Evolutionary conservation across 2,888 invertebrate species (phyloP), one percentile per base, ranked within the genome.

Genomic region (Timema cristinae): DNA sequence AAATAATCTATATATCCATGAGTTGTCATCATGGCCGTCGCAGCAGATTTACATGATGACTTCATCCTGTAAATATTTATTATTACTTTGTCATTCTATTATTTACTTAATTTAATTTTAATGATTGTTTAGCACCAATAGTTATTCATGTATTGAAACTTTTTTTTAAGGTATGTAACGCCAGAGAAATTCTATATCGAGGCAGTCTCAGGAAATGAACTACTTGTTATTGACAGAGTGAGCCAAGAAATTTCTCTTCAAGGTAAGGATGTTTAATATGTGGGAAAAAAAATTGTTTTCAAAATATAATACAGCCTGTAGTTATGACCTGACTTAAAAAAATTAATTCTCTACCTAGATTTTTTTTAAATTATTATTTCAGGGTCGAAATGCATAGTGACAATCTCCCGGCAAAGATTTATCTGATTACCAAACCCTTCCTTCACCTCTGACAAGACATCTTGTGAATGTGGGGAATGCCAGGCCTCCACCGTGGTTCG

Each of bases 141-240:
- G 5, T 51, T 16, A 50, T 49, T 69, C 76, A 74, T 32, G 32
- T 32, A 4, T 32, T 32, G 32, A 32, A 32, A 32, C 70, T 70
- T 76, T 77, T n/a, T 75, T 85, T 85, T 72, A 79, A 94, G 93
- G 77, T 94, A 94, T 78, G 90, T 90, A 76, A 94, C 95, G n/a
- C 88, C 92, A 69, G 96, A 97, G 78, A 93, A 92, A 81, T 95
- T 96, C 82, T 93, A 91, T 79, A 86, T 97, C 77, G 94, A 95
- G 82, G 93, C 96, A 13, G 89, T 90, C 75, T 86, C 88, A 67
- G 87, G 88, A 32, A 88, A 88, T 77, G 91, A 94, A 81, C 82
- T 95, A 72, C 84, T 97, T 77, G 87, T 94, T 70, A 93, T 97
- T 78, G 95, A 97, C 81, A 86, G 97, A 79, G 86, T 92, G 72